These are phyloP conservation scores for Pristionchus arcanus DNA, from an alignment of 2,888 invertebrate genomes.

Conservation along the genomic window DNA sequence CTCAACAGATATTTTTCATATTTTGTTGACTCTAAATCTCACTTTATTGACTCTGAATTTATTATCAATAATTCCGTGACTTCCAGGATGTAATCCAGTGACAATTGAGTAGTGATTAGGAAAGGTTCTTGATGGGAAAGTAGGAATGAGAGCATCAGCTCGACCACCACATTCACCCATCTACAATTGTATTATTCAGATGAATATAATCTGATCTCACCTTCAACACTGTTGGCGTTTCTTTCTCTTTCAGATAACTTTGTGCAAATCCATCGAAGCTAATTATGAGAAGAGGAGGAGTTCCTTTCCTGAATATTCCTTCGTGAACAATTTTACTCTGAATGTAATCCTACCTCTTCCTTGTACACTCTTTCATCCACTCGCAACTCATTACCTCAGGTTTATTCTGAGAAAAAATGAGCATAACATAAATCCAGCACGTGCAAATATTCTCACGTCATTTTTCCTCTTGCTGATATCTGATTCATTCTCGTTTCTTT, in stretches of 20 bases:
- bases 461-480: background rate
- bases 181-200: background rate
- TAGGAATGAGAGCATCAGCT: slow-evolving; percentile 21
- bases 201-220: no score
- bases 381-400: slow-evolving; percentile 23
- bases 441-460: background rate
- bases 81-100: slow-evolving; percentile 28
- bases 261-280: slow-evolving; percentile 40
- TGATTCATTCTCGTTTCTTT: background rate
- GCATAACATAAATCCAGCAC: background rate
- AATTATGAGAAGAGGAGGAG: slow-evolving; percentile 39
- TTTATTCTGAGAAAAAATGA: background rate
- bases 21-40: background rate
- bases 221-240: background rate
- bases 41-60: background rate
- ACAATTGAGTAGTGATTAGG: slow-evolving; percentile 48
- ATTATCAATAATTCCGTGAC: slow-evolving; percentile 20
- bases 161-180: slow-evolving; percentile 25
- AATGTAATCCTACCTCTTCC: background rate
- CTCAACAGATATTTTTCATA: background rate
- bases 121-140: slow-evolving; percentile 32
- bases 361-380: slow-evolving; percentile 36
- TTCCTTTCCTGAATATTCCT: background rate
- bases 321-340: background rate
- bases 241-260: slow-evolving; percentile 21